These are phyloP conservation scores for Brachyistius frenatus DNA, from an alignment of 2,113 vertebrate genomes.

Conservation along the genomic window DNA sequence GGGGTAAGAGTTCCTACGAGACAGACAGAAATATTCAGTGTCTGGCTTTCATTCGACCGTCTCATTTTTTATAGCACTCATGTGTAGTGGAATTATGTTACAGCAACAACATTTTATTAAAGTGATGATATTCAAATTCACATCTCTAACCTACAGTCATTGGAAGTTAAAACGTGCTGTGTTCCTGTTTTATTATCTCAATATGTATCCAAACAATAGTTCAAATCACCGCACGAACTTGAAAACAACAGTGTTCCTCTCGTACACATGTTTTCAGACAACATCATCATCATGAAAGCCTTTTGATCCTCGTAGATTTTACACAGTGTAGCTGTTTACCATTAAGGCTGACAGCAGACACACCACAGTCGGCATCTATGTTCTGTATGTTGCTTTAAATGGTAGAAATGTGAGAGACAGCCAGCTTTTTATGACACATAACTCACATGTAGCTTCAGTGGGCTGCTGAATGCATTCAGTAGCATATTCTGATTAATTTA, in stretches of 20 bases:
- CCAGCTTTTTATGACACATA: constrained; percentile 4
- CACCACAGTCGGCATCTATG: too few relatives aligned
- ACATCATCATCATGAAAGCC: neutral
- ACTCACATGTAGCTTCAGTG: neutral
- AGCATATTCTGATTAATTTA: constrained; percentile 4
- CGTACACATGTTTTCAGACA: constrained; percentile 26
- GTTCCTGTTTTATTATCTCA: neutral
- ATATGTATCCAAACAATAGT: constrained; percentile 17
- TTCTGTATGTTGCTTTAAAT: too few relatives aligned
- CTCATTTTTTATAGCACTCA: constrained; percentile 3
- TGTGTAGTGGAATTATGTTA: constrained; percentile 3
- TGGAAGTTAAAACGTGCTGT: neutral
- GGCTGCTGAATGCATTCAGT: neutral
- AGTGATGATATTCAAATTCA: neutral
- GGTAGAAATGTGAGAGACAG: neutral
- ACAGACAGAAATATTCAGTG: neutral
- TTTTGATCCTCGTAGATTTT: neutral
- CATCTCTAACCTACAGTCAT: neutral
- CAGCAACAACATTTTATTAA: constrained; percentile 4
- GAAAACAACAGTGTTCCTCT: constrained; percentile 11
- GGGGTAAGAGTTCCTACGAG: constrained; percentile 86
- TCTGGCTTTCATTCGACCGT: constrained; percentile 8
- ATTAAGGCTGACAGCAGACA: too few relatives aligned
- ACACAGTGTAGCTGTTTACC: too few relatives aligned
- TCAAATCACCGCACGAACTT: neutral